Conservation (phyloP, 2,113 vertebrate genomes). For the Athene cunicularia region DNA sequence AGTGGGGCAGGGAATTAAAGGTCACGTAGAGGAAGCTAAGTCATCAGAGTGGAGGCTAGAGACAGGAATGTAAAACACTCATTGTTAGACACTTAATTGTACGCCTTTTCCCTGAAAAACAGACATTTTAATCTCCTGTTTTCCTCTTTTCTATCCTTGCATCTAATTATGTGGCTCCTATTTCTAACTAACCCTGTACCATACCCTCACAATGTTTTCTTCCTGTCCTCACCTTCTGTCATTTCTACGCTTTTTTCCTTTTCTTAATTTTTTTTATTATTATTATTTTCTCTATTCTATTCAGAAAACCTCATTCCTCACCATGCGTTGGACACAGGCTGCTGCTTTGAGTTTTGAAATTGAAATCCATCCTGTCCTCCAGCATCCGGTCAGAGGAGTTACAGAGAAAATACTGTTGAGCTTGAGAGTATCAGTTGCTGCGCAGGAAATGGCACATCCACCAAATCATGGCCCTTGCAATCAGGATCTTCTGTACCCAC, state of each 20-base stretch:
- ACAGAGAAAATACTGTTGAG: background rate
- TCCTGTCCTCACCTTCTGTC: background rate
- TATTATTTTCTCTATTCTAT: background rate
- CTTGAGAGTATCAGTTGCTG: background rate
- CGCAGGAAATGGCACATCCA: background rate
- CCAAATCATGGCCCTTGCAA: background rate
- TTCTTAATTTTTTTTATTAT: too few species aligned
- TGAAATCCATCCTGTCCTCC: background rate
- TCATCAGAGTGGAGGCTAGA: background rate
- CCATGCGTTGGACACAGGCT: background rate
- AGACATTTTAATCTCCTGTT: background rate
- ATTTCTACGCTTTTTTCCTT: background rate
- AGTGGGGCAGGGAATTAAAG: background rate
- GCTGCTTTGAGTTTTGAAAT: background rate
- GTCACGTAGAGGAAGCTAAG: background rate
- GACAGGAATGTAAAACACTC: background rate
- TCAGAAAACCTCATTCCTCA: background rate
- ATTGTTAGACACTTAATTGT: background rate
- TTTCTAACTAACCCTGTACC: background rate
- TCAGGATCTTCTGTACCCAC: background rate
- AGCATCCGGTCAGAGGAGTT: background rate
- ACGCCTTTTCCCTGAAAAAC: background rate
- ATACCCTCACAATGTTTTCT: background rate
- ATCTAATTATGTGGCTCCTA: background rate
- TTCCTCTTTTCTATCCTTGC: background rate